These are phyloP conservation scores for Orthonevra nobilis DNA, from an alignment of 2,888 invertebrate genomes.

Conservation along the genomic window DNA sequence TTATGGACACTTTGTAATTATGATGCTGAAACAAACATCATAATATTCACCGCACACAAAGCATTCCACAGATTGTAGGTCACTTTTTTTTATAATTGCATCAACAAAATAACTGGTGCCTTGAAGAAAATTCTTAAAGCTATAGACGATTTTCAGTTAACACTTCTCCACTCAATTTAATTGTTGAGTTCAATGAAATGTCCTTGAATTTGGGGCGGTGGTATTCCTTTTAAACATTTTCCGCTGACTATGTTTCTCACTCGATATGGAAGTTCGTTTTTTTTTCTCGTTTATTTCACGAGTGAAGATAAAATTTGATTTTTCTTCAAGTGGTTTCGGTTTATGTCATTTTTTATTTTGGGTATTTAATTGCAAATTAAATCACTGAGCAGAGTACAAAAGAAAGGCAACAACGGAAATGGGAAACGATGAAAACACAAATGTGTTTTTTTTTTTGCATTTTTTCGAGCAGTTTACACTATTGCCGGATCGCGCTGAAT, in stretches of 20 bases:
- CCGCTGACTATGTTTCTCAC: slow-evolving; percentile 13
- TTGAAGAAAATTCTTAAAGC: too few species aligned
- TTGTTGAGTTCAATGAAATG: slow-evolving; percentile 64
- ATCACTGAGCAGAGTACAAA: slow-evolving; percentile 3
- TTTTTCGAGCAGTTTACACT: slow-evolving; percentile 12
- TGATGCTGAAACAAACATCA: too few species aligned
- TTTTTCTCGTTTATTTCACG: too few species aligned
- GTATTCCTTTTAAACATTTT: slow-evolving; percentile 58
- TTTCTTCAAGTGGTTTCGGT: neutral
- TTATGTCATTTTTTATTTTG: slow-evolving; percentile 2
- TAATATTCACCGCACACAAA: too few species aligned
- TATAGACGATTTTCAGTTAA: neutral
- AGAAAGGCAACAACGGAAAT: slow-evolving; percentile 17
- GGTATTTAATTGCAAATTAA: neutral
- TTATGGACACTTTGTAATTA: neutral
- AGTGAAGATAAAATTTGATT: neutral
- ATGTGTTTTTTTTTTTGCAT: slow-evolving; percentile 3
- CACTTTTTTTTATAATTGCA: too few species aligned
- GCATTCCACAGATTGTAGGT: too few species aligned
- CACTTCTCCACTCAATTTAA: slow-evolving; percentile 24
- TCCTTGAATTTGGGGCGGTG: slow-evolving; percentile 68
- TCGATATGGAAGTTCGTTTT: too few species aligned
- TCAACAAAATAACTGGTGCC: neutral
- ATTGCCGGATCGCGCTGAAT: too few species aligned
- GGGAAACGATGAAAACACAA: slow-evolving; percentile 17